Conservation (phyloP, 2,888 invertebrate genomes). For the Axea sp. region DNA sequence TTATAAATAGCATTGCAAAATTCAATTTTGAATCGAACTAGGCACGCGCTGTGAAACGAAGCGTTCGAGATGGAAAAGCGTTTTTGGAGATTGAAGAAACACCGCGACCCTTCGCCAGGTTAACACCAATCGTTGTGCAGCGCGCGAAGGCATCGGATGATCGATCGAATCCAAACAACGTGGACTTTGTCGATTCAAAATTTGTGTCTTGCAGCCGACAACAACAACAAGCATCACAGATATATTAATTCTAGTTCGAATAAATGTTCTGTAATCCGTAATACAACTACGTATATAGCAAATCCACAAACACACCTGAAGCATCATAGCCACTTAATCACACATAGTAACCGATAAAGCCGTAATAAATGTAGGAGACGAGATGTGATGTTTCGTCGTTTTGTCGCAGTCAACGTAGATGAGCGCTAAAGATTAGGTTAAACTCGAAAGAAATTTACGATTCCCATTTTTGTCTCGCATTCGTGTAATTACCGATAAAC, state of each 20-base stretch:
- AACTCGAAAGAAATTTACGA: constrained; percentile 3
- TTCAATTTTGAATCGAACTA: constrained; percentile 48
- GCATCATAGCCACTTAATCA: constrained; percentile 63
- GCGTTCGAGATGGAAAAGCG: too few relatives aligned
- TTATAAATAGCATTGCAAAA: constrained; percentile 32
- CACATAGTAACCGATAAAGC: constrained; percentile 63
- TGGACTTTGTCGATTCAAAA: constrained; percentile 1
- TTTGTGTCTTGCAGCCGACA: constrained; percentile 9
- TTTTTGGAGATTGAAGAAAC: too few relatives aligned
- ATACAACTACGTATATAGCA: constrained; percentile 61
- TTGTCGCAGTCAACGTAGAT: constrained; percentile 64
- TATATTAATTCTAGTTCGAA: constrained; percentile 62
- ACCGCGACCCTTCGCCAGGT: too few relatives aligned
- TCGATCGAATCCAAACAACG: too few relatives aligned
- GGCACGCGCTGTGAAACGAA: too few relatives aligned
- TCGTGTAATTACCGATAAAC: constrained; percentile 3
- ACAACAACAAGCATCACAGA: constrained; percentile 52
- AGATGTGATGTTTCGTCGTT: constrained; percentile 66
- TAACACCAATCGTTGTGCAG: too few relatives aligned
- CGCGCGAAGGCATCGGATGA: too few relatives aligned
- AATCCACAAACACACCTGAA: constrained; percentile 58
- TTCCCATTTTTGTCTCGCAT: constrained; percentile 25
- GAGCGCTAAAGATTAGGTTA: constrained; percentile 62
- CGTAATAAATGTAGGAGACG: constrained; percentile 70
- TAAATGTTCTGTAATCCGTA: constrained; percentile 62